Percentiles rank a stretch among this genome's conserved stretches.
Evolutionary conservation across 92 coral and sea anemone species (phyloP).

Genomic region (Epizoanthus fatuus): DNA sequence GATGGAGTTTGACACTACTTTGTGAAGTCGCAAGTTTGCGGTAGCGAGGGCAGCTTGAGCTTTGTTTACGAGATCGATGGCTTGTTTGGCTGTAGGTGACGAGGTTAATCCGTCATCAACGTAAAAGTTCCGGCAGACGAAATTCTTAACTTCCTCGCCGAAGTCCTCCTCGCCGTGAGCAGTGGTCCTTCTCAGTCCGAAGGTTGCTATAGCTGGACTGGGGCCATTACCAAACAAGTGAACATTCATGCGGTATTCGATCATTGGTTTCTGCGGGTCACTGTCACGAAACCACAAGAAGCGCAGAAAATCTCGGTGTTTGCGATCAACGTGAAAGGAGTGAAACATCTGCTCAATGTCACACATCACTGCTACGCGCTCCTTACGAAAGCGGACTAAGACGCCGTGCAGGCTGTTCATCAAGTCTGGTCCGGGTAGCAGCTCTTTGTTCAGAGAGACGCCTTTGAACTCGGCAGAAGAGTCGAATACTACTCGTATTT

Average conservation of each 20-base stretch:
- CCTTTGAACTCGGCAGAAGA: slow-evolving; percentile 39
- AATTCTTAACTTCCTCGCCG: slow-evolving; percentile 43
- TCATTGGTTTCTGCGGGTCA: background rate
- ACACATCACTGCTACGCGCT: slow-evolving; percentile 13
- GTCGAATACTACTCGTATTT: slow-evolving; percentile 34
- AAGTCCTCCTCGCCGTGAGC: slow-evolving; percentile 81
- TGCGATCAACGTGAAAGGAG: slow-evolving; percentile 15
- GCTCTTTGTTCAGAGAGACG: slow-evolving; percentile 39
- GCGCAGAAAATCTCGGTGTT: slow-evolving; percentile 32
- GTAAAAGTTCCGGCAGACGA: slow-evolving; percentile 72
- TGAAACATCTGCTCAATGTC: slow-evolving; percentile 25
- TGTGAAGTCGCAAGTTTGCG: slow-evolving; percentile 71
- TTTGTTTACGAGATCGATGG: slow-evolving; percentile 58
- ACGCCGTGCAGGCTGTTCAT: slow-evolving; percentile 54
- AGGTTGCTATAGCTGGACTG: slow-evolving; percentile 40
- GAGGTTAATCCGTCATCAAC: slow-evolving; percentile 78
- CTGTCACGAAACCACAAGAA: slow-evolving; percentile 38
- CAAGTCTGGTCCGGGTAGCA: slow-evolving; percentile 53
- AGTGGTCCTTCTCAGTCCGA: slow-evolving; percentile 47
- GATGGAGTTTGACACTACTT: slow-evolving; percentile 69
- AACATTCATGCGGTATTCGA: slow-evolving; percentile 33
- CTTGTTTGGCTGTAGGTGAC: slow-evolving; percentile 53
- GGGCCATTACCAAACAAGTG: slow-evolving; percentile 38
- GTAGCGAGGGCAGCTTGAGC: slow-evolving; percentile 66
- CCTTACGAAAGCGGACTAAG: slow-evolving; percentile 36